Percentiles rank a stretch among this genome's conserved stretches.
Evolutionary conservation across 2,113 vertebrate species (phyloP).

Genomic region (Myanophis thanlyinensis): DNA sequence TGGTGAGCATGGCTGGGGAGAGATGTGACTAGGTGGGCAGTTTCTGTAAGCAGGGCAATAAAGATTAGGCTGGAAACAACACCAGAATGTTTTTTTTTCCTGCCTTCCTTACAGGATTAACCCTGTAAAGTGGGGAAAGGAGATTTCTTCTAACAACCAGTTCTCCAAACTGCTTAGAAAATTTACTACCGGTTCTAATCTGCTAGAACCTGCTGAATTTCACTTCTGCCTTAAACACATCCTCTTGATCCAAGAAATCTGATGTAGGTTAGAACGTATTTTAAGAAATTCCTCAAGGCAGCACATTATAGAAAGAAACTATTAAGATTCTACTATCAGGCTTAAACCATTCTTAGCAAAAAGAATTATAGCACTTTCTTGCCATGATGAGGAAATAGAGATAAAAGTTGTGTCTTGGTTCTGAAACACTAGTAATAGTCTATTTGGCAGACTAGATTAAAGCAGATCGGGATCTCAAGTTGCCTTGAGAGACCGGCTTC

Average conservation of each 20-base stretch:
- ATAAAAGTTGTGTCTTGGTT: slow-evolving; percentile 1
- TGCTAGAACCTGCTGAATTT: no score
- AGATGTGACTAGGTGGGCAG: no score
- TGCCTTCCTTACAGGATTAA: no score
- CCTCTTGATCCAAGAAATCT: background rate
- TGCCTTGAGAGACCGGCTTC: slow-evolving; percentile 1
- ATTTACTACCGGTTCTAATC: no score
- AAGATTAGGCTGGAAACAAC: no score
- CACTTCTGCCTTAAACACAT: background rate
- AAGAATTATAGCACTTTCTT: slow-evolving; percentile 27
- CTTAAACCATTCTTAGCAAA: background rate
- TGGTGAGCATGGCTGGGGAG: no score
- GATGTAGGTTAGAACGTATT: fast-evolving
- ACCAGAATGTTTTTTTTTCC: no score
- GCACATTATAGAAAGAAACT: background rate
- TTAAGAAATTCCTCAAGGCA: background rate
- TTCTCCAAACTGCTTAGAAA: no score
- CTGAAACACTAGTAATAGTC: slow-evolving; percentile 29
- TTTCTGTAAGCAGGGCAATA: no score
- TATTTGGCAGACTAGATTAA: slow-evolving; percentile 32
- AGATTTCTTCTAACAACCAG: no score
- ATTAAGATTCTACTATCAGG: background rate
- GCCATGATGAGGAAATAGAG: slow-evolving; percentile 7
- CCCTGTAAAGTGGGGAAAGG: no score
- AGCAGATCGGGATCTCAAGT: background rate